Base-by-base conservation (phyloP, 2,888 invertebrate species). In the Idaea dimidiata region DNA sequence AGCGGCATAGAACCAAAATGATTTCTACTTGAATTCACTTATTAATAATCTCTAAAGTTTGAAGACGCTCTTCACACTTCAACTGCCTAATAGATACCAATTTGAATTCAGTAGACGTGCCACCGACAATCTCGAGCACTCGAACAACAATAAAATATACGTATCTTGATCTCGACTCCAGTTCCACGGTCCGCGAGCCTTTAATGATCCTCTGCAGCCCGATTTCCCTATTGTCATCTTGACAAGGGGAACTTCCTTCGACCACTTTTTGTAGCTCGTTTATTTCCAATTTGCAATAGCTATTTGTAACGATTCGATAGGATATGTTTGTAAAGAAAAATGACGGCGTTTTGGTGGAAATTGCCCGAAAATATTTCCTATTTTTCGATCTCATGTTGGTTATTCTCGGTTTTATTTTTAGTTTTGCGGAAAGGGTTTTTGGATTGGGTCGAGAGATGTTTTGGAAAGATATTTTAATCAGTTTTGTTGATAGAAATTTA, bases 221-320 rank as follows among this genome's bases (percentile, higher is more conserved):
- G 70, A 71, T 78, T 79, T 79, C 76, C 74, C 74, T 76, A 78
- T 79, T 81, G 81, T 80, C 63, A 71, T 71, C 60, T 72, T 72
- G 74, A 72, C 73, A 73, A 79, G 79, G 81, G 80, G 75, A 70
- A 76, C 72, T 70, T 59, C 67, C 70, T 67, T 62, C 72, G 63
- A 71, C 77, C 80, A 73, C 81, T 82, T 80, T 81, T 81, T 79
- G 76, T 78, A 77, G 73, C 78, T 82, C 82, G 80, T 82, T 83
- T 83, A 80, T 82, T 83, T 81, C 78, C 82, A 82, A 85, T 85
- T 83, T 82, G 78, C 76, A 78, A 77, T 74, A 79, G 79, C 80
- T 78, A 80, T 82, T 81, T 80, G 78, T 82, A 79, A 81, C 81
- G 74, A 76, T 76, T 78, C 74, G 72, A 75, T 69, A 62, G 69